Evolutionary conservation across 2,888 invertebrate genomes (phyloP).

Genomic region (Harmothoe impar): DNA sequence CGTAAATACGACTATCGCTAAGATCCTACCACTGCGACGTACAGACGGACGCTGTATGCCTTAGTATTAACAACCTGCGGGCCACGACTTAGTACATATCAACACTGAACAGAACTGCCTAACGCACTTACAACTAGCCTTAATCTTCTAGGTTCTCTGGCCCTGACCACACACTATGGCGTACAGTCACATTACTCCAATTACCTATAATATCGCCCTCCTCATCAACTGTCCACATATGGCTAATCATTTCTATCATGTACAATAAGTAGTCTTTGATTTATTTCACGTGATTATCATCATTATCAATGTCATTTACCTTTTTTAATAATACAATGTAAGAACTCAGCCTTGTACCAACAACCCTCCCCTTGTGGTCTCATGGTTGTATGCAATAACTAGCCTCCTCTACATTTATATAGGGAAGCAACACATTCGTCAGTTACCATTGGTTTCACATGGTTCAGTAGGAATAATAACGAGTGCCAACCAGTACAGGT

Average conservation of each 20-base stretch:
- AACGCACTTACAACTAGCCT: conserved; percentile 48
- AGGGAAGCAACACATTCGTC: background rate
- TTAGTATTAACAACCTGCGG: background rate
- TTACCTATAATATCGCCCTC: conserved; percentile 16
- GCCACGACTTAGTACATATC: conserved; percentile 7
- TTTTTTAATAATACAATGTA: conserved; percentile 1
- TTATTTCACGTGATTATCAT: background rate
- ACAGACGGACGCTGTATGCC: background rate
- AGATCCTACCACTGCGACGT: background rate
- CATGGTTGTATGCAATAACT: background rate
- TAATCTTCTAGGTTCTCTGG: background rate
- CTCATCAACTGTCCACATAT: conserved; percentile 22
- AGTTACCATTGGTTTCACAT: conserved; percentile 18
- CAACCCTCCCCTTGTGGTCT: background rate
- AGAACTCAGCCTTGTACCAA: background rate
- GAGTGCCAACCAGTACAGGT: conserved; percentile 9
- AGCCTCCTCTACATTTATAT: background rate
- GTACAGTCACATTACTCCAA: conserved; percentile 36
- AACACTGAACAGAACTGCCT: conserved; percentile 47
- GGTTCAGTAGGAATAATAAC: background rate
- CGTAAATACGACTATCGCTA: conserved; percentile 38
- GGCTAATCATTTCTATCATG: conserved; percentile 32
- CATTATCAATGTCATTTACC: background rate
- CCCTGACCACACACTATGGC: conserved; percentile 37
- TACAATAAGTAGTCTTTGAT: conserved; percentile 35